Percentiles rank a stretch among this genome's conserved stretches.
Conservation (phyloP, 2,797 vertebrate genomes). For the Hydrocynus forskahlii region DNA sequence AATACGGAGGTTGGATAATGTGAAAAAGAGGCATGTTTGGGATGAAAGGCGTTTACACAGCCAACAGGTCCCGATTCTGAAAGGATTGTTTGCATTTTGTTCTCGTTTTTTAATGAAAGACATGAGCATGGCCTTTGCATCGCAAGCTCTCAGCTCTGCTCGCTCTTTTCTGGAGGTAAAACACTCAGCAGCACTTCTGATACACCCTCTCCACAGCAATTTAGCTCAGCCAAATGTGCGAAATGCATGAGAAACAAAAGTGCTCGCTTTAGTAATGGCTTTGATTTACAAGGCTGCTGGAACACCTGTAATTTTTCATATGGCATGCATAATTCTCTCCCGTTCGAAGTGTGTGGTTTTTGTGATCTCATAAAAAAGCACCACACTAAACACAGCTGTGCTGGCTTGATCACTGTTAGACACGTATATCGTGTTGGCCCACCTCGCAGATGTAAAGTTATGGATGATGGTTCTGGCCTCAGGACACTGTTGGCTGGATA, state of each 20-base stretch:
- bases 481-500: too few species aligned
- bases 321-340: too few species aligned
- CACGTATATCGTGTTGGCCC: too few species aligned
- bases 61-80: background rate
- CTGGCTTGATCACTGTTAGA: too few species aligned
- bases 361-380: too few species aligned
- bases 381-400: too few species aligned
- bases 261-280: background rate
- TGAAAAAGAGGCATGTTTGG: background rate
- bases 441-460: too few species aligned
- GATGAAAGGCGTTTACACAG: background rate
- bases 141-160: background rate
- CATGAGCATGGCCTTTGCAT: background rate
- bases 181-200: background rate
- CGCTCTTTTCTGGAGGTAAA: background rate
- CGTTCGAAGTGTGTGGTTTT: too few species aligned
- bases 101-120: background rate
- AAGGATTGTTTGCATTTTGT: background rate
- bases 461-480: too few species aligned
- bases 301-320: background rate
- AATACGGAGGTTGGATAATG: background rate
- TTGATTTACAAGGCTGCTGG: background rate
- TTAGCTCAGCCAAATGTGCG: background rate
- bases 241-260: background rate
- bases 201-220: background rate